Conservation (phyloP, 1,140 invertebrate genomes). For the Trachymyrmex septentrionalis region DNA sequence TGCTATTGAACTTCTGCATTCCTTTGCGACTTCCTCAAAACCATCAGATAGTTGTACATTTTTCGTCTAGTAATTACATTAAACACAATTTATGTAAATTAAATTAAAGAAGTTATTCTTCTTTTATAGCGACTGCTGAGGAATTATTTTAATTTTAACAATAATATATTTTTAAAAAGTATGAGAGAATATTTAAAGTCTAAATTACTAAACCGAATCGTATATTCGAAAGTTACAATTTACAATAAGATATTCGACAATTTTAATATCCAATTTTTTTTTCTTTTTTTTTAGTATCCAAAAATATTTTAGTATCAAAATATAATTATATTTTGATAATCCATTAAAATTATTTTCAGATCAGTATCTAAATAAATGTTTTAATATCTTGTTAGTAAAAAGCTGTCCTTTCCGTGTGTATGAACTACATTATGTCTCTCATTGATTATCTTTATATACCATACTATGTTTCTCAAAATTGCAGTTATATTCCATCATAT, state of each 20-base stretch:
- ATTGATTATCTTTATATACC: no score
- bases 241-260: not conserved
- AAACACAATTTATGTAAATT: not conserved
- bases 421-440: not conserved
- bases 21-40: not conserved
- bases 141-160: constrained; percentile 1
- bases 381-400: no score
- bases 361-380: no score
- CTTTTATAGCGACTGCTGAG: not conserved
- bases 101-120: not conserved
- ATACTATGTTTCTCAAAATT: not conserved
- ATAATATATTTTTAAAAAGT: not conserved
- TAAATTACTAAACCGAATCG: not conserved
- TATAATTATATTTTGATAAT: no score
- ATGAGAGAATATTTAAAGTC: not conserved
- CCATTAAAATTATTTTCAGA: no score
- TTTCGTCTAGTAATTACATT: not conserved
- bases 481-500: not conserved
- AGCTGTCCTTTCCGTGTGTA: no score
- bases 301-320: no score
- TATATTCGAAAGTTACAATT: not conserved
- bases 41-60: not conserved
- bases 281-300: no score
- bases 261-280: no score
- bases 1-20: not conserved